Conservation (phyloP, 2,797 vertebrate species). For the Sebastes hopkinsi region DNA sequence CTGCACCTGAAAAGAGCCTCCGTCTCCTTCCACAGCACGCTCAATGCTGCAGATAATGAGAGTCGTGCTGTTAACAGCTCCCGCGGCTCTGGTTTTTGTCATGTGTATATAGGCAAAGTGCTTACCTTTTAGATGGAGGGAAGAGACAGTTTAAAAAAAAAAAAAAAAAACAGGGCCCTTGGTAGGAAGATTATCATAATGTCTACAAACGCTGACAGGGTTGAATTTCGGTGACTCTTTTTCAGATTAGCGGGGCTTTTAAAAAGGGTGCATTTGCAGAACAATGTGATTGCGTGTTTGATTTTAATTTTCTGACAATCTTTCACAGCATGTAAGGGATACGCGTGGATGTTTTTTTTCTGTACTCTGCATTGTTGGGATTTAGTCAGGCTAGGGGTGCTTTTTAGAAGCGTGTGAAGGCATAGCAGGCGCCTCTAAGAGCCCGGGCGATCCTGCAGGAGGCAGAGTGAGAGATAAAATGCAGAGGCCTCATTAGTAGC, state of each 20-base stretch:
- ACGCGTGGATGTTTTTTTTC: slow-evolving; percentile 58
- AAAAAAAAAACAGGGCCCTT: slow-evolving; percentile 46
- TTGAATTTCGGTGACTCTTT: slow-evolving; percentile 76
- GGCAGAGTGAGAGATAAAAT: slow-evolving; percentile 79
- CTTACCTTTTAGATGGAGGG: slow-evolving; percentile 77
- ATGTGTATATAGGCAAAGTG: slow-evolving; percentile 80
- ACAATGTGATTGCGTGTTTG: slow-evolving; percentile 83
- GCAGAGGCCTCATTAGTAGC: slow-evolving; percentile 85
- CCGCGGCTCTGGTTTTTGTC: slow-evolving; percentile 81
- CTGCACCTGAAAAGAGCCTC: slow-evolving; percentile 80
- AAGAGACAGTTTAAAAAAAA: slow-evolving; percentile 51
- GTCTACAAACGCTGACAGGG: slow-evolving; percentile 85
- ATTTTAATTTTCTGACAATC: slow-evolving; percentile 85
- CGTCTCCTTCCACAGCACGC: slow-evolving; percentile 81
- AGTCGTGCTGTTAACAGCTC: slow-evolving; percentile 81
- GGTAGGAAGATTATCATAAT: slow-evolving; percentile 82
- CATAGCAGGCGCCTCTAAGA: slow-evolving; percentile 63
- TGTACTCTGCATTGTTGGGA: slow-evolving; percentile 65
- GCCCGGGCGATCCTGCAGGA: slow-evolving; percentile 70
- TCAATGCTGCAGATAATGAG: slow-evolving; percentile 86
- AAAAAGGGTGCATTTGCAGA: slow-evolving; percentile 76
- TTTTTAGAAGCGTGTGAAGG: slow-evolving; percentile 67
- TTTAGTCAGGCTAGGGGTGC: slow-evolving; percentile 67
- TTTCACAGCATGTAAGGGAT: slow-evolving; percentile 74
- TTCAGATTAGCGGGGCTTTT: slow-evolving; percentile 78